Percentiles rank a stretch among this genome's conserved stretches.
phyloP scores from a whole-genome alignment of 2,888 invertebrate genomes.

The Volucella inanis region DNA sequence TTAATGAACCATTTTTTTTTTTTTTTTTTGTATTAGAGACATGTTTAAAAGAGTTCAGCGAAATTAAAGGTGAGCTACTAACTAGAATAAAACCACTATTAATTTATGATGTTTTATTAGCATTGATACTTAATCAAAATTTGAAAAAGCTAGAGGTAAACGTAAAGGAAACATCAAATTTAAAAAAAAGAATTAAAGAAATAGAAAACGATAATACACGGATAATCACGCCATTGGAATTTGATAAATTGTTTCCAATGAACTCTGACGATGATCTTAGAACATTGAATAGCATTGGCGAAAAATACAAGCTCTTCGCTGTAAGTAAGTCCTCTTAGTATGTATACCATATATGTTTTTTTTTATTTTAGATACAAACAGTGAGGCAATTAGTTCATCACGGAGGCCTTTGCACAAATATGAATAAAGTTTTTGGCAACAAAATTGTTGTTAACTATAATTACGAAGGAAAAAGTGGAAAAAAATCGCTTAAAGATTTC shows the following conservation, averaged over 20 bases:
- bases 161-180: background rate
- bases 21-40: constrained; percentile 19
- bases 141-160: too few species aligned
- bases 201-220: background rate
- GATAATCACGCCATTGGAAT: background rate
- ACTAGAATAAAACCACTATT: background rate
- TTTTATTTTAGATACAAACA: constrained; percentile 14
- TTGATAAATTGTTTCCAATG: constrained; percentile 26
- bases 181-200: background rate
- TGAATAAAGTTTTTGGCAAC: constrained; percentile 35
- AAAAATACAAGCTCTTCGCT: constrained; percentile 6
- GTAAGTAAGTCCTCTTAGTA: constrained; percentile 4
- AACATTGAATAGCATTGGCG: constrained; percentile 2
- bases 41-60: constrained; percentile 29
- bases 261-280: constrained; percentile 18
- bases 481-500: constrained; percentile 17
- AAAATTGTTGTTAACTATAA: constrained; percentile 34
- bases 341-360: background rate
- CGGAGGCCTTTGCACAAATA: constrained; percentile 25
- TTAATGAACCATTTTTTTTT: background rate
- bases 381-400: constrained; percentile 3
- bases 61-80: constrained; percentile 24
- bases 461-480: constrained; percentile 39
- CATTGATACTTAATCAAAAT: constrained; percentile 25
- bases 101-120: too few species aligned